phyloP scores from a whole-genome alignment of 2,797 vertebrate species.

The Cheirogaleus major region DNA sequence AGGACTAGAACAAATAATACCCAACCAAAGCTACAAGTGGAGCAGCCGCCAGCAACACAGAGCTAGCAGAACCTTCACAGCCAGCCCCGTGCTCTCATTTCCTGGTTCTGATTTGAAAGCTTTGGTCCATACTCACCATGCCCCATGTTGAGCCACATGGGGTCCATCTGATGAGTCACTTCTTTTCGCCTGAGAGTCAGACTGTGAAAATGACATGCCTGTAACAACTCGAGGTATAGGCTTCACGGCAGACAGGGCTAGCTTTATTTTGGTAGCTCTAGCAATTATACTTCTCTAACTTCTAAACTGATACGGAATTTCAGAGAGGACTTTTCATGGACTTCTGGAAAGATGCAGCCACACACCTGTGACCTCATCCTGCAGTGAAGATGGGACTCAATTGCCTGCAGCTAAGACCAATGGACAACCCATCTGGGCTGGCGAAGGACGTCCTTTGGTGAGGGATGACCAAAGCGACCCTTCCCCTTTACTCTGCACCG shows the following conservation, averaged over 20 bases:
- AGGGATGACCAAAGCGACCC: too few species aligned
- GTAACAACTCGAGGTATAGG: neutral
- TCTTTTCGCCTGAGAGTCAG: neutral
- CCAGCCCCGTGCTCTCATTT: neutral
- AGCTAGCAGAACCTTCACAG: neutral
- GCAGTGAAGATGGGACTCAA: too few species aligned
- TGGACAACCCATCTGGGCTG: too few species aligned
- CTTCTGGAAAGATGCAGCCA: neutral
- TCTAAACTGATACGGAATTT: neutral
- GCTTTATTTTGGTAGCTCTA: too few species aligned
- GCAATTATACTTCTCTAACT: neutral
- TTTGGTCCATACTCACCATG: neutral
- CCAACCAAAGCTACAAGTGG: neutral
- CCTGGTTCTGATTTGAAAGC: neutral
- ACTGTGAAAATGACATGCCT: too few species aligned
- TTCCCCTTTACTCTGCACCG: neutral
- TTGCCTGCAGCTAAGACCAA: neutral
- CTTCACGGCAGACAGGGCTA: neutral
- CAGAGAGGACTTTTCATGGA: neutral
- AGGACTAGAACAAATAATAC: neutral
- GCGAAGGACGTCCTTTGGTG: too few species aligned
- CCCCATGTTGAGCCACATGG: neutral
- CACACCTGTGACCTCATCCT: neutral
- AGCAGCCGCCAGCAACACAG: neutral
- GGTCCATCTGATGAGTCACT: neutral